These are phyloP conservation scores for Diabrotica virgifera DNA, from an alignment of 1,140 invertebrate genomes.

Conservation along the genomic window DNA sequence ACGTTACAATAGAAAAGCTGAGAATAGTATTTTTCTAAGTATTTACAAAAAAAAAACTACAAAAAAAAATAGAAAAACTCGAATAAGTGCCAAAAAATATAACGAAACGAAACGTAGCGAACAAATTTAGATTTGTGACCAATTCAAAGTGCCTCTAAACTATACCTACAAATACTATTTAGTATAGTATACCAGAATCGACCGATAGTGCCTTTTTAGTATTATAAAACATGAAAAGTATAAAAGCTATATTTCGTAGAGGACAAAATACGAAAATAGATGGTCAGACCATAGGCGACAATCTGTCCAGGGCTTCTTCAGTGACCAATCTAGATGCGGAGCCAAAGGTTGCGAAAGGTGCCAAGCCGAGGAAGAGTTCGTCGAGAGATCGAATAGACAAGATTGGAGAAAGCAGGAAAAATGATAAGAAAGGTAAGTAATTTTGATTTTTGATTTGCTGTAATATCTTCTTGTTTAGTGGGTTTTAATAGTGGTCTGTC, in stretches of 20 bases:
- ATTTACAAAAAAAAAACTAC: no score
- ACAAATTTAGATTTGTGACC: no score
- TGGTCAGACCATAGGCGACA: constrained; percentile 33
- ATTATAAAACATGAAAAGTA: constrained; percentile 43
- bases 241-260: constrained; percentile 48
- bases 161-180: no score
- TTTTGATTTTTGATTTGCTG: not conserved
- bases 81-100: no score
- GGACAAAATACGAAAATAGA: constrained; percentile 36
- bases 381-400: constrained; percentile 44
- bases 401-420: constrained; percentile 35
- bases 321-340: constrained; percentile 41
- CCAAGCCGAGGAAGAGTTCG: constrained; percentile 37
- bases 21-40: no score
- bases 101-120: no score
- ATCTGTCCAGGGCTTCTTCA: constrained; percentile 44
- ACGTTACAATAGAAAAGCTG: no score
- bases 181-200: not conserved
- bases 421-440: constrained; percentile 35
- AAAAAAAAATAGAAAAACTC: no score
- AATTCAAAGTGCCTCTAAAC: no score
- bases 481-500: no score
- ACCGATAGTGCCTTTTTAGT: constrained; percentile 6
- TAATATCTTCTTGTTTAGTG: no score
- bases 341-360: constrained; percentile 29